Evolutionary conservation across 2,888 invertebrate species (phyloP).

Genomic region (Ethmia dodecea): DNA sequence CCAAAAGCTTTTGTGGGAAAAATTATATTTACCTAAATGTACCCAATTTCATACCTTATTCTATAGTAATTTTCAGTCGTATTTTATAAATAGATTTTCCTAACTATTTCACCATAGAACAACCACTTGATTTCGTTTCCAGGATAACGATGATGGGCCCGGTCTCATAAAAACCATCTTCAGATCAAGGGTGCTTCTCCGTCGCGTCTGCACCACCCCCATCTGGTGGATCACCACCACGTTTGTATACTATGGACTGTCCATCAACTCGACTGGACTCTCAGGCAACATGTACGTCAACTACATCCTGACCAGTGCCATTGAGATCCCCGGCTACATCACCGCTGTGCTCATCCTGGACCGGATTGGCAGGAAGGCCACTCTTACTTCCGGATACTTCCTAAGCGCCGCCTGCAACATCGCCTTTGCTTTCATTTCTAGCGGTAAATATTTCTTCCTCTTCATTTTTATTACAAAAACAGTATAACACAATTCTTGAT

Average conservation of each 20-base stretch:
- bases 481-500: not conserved
- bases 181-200: constrained; percentile 66
- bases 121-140: not conserved
- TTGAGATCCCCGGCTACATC: constrained; percentile 85
- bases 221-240: constrained; percentile 88
- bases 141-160: constrained; percentile 9
- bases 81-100: no score
- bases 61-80: no score
- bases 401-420: constrained; percentile 73
- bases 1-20: no score
- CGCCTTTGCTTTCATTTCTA: constrained; percentile 66
- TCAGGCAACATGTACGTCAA: constrained; percentile 86
- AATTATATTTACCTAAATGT: no score
- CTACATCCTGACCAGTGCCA: constrained; percentile 79
- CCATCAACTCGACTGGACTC: constrained; percentile 85
- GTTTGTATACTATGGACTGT: constrained; percentile 88
- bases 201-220: constrained; percentile 80
- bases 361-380: constrained; percentile 78
- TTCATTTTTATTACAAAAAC: no score
- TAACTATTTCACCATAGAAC: not conserved
- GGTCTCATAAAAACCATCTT: constrained; percentile 50
- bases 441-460: constrained; percentile 51
- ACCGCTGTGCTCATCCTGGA: constrained; percentile 79
- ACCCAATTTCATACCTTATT: no score
- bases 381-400: constrained; percentile 77